Evolutionary conservation across 1,140 invertebrate species (phyloP).

Genomic region (Coboldia fuscipes): DNA sequence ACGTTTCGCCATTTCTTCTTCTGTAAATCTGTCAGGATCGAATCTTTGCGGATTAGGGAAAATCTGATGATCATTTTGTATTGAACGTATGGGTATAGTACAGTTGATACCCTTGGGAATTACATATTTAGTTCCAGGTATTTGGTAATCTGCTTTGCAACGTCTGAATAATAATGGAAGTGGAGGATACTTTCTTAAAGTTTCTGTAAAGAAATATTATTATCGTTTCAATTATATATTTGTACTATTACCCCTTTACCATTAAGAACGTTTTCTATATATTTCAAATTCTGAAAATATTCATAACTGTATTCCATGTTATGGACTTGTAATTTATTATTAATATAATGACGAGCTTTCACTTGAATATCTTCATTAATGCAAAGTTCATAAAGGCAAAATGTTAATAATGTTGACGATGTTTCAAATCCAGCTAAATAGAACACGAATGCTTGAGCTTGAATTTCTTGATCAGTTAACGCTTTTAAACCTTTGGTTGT

Average conservation of each 20-base stretch:
- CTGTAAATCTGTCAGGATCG: conserved; percentile 29
- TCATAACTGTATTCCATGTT: conserved; percentile 29
- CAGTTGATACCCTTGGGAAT: conserved; percentile 25
- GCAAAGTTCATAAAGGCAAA: conserved; percentile 24
- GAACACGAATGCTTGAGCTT: conserved; percentile 35
- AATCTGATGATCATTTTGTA: conserved; percentile 28
- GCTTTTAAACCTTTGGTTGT: neutral
- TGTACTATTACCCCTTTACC: conserved; percentile 11
- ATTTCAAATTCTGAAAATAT: conserved; percentile 28
- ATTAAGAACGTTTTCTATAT: conserved; percentile 28
- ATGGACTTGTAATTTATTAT: conserved; percentile 17
- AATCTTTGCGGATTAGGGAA: conserved; percentile 29
- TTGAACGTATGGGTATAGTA: conserved; percentile 25
- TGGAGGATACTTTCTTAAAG: conserved; percentile 9
- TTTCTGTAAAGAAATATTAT: conserved; percentile 12
- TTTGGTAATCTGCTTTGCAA: conserved; percentile 20
- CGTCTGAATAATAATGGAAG: conserved; percentile 15
- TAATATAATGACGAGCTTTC: conserved; percentile 24
- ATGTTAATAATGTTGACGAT: conserved; percentile 22
- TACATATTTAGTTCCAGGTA: conserved; percentile 20
- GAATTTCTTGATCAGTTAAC: conserved; percentile 13
- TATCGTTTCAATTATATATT: neutral
- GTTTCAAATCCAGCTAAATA: conserved; percentile 38
- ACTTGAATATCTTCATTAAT: conserved; percentile 23
- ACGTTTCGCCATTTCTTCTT: conserved; percentile 20